These are phyloP conservation scores for Apantesis nais DNA, from an alignment of 2,888 invertebrate genomes.

Conservation along the genomic window DNA sequence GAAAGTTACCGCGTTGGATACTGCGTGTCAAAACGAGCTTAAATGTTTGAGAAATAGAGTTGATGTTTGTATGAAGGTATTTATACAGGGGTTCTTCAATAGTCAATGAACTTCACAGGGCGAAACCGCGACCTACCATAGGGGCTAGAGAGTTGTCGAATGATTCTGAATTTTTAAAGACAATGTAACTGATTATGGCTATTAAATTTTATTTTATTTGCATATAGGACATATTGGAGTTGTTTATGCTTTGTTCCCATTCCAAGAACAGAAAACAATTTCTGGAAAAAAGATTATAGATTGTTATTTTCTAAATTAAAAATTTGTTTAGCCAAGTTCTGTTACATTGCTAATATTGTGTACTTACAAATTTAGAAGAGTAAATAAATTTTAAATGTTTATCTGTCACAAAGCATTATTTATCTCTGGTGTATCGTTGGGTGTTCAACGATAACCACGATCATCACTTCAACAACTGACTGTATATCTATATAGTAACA, in stretches of 20 bases:
- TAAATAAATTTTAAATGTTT: too few relatives aligned
- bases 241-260: background rate
- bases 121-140: conserved; percentile 81
- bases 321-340: background rate
- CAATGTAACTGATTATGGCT: background rate
- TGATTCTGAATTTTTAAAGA: conserved; percentile 37
- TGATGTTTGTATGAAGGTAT: conserved; percentile 42
- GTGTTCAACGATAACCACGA: background rate
- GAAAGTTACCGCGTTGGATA: conserved; percentile 58
- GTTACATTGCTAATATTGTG: background rate
- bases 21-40: conserved; percentile 37
- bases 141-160: conserved; percentile 66
- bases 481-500: too few relatives aligned
- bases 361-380: background rate
- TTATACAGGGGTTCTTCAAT: conserved; percentile 59
- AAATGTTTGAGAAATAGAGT: conserved; percentile 40
- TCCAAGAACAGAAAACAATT: background rate
- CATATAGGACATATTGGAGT: background rate
- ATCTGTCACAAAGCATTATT: background rate
- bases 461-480: too few relatives aligned
- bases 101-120: conserved; percentile 75
- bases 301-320: background rate
- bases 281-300: background rate
- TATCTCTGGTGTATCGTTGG: background rate
- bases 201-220: background rate